Conservation (phyloP, 2,888 invertebrate genomes). For the Parasteatoda lunata region DNA sequence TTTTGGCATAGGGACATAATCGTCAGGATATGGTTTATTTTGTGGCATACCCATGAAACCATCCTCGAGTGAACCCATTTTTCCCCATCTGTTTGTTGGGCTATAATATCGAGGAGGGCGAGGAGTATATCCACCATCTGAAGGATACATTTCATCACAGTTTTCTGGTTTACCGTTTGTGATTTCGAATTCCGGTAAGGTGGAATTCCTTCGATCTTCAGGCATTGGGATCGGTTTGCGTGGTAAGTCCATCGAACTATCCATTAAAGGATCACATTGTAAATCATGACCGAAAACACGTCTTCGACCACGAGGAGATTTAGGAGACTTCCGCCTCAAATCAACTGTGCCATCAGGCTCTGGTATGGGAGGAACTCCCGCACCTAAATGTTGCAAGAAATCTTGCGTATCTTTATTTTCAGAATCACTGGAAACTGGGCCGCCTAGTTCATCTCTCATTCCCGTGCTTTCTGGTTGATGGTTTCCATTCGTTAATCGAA, state of each 20-base stretch:
- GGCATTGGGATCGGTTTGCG: slow-evolving; percentile 59
- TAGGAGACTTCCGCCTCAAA: slow-evolving; percentile 57
- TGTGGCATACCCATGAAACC: slow-evolving; percentile 64
- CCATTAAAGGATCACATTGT: slow-evolving; percentile 63
- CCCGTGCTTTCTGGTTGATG: slow-evolving; percentile 38
- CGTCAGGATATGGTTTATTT: slow-evolving; percentile 57
- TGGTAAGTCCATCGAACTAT: slow-evolving; percentile 60
- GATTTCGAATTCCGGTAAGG: slow-evolving; percentile 65
- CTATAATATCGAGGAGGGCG: slow-evolving; percentile 62
- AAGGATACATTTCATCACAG: slow-evolving; percentile 48
- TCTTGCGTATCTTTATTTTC: slow-evolving; percentile 68
- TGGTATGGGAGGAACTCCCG: slow-evolving; percentile 32
- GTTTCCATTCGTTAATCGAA: slow-evolving; percentile 64
- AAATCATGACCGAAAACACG: slow-evolving; percentile 55
- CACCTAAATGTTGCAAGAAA: slow-evolving; percentile 60
- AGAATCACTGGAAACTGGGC: slow-evolving; percentile 66
- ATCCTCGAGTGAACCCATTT: slow-evolving; percentile 62
- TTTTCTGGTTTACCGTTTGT: slow-evolving; percentile 64
- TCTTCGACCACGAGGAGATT: slow-evolving; percentile 60
- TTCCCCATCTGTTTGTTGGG: slow-evolving; percentile 61
- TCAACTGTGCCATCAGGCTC: slow-evolving; percentile 60
- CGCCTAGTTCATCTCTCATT: slow-evolving; percentile 56
- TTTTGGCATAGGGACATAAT: slow-evolving; percentile 56
- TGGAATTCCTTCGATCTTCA: slow-evolving; percentile 56
- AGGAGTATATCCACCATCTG: slow-evolving; percentile 51